Evolutionary conservation across 2,888 invertebrate species (phyloP), one percentile per base, ranked within the genome.

Genomic region (Nebria brevicollis): DNA sequence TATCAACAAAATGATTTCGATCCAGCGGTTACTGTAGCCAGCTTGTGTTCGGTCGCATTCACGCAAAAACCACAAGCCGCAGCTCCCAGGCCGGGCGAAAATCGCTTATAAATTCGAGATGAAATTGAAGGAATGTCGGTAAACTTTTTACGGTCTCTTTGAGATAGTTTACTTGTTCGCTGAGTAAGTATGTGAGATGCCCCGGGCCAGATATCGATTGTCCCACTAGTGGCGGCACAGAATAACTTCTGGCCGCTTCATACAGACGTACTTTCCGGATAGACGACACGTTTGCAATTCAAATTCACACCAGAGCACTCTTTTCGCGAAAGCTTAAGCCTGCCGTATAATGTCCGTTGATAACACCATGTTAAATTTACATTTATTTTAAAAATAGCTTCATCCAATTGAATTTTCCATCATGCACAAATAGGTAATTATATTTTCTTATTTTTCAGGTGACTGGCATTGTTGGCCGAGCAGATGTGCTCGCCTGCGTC

Each of bases 381-480:
- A 54, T 11, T 8, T 8, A 5, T 54, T 8, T 54, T 54, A 54
- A 54, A 54, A 54, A 34, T 34, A 34, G 34, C 34, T 34, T 34
- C 34, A 34, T 34, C 34, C 34, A 34, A 34, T 34, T 34, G 34
- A 34, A 34, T 34, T 34, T 34, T 34, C 5, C 34, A 34, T 34
- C 2, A 34, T 34, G 34, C 34, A 34, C 34, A 34, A 34, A 34
- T 34, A 34, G 34, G 34, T 34, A 34, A 4, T 34, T 34, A 34
- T 0, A 34, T 34, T 34, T 34, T 34, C 34, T 34, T 34, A 34
- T 34, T 34, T 89, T 88, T 80, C 92, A 96, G 96, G 96, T 97
- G 81, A 94, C 96, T 1, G 96, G 95, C 81, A 94, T 96, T 82
- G 97, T 97, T 0, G 97, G 97, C 0, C 90, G 97, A 86, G 97